Percentiles rank a stretch among this genome's conserved stretches.
These are phyloP conservation scores for Parambassis ranga DNA, from an alignment of 2,797 vertebrate species.

Conservation along the genomic window DNA sequence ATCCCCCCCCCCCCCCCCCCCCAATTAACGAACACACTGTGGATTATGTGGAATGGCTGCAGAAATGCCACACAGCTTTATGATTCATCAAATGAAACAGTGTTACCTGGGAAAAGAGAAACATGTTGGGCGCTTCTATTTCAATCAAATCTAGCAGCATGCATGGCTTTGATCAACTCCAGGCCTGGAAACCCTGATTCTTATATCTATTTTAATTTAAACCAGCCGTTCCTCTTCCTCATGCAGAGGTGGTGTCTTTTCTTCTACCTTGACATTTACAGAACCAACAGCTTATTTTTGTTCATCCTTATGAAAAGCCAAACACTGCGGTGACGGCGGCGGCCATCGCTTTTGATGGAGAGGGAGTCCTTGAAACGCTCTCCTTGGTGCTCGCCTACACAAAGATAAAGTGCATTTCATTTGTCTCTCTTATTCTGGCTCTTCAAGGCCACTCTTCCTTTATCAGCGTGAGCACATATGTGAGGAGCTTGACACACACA, in stretches of 20 bases:
- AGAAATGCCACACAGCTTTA: neutral
- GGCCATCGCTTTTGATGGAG: constrained; percentile 33
- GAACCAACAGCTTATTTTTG: constrained; percentile 31
- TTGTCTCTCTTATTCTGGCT: constrained; percentile 25
- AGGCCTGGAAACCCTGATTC: neutral
- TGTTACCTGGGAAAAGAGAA: too few species aligned
- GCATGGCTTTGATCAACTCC: too few species aligned
- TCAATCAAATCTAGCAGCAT: too few species aligned
- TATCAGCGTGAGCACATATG: neutral
- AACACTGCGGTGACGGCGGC: constrained; percentile 3
- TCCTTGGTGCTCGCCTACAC: constrained; percentile 13
- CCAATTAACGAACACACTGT: neutral
- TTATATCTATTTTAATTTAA: neutral
- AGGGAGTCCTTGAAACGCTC: constrained; percentile 50
- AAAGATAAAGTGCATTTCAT: constrained; percentile 45
- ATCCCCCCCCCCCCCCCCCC: too few species aligned
- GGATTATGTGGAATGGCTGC: neutral
- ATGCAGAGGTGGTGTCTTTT: neutral
- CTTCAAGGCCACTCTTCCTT: constrained; percentile 13
- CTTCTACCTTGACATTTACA: constrained; percentile 51
- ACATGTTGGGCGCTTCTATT: too few species aligned
- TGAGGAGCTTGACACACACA: neutral
- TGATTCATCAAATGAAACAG: neutral
- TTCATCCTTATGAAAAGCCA: constrained; percentile 10
- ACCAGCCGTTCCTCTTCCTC: neutral